Conservation (phyloP, 2,888 invertebrate genomes). For the Bimastos eiseni region DNA sequence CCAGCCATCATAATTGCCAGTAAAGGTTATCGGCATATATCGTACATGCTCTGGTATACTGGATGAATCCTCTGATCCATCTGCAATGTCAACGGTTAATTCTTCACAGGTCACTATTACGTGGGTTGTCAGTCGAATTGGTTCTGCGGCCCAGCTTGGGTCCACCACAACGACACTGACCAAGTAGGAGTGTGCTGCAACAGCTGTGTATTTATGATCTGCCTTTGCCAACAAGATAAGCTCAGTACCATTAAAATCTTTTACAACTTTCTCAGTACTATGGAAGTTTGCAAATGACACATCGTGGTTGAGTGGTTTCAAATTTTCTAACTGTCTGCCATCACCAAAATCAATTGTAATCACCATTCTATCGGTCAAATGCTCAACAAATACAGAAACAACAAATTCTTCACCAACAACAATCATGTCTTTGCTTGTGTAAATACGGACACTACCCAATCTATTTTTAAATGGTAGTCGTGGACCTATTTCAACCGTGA, state of each 20-base stretch:
- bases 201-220: neutral
- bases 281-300: neutral
- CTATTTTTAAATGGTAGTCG: neutral
- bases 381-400: neutral
- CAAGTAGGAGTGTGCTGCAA: neutral
- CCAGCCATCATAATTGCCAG: neutral
- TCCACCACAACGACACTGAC: neutral
- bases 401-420: slow-evolving; percentile 6
- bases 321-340: neutral
- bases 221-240: neutral
- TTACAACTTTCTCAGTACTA: neutral
- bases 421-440: neutral
- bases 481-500: neutral
- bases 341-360: neutral
- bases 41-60: neutral
- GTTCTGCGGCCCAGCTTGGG: neutral
- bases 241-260: neutral
- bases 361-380: neutral
- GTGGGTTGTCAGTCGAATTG: neutral
- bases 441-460: neutral
- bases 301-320: neutral
- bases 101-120: slow-evolving; percentile 13
- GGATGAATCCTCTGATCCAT: neutral
- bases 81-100: neutral
- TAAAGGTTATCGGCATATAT: neutral